Conservation (phyloP, 2,888 invertebrate species). For the Ischnura elegans region DNA sequence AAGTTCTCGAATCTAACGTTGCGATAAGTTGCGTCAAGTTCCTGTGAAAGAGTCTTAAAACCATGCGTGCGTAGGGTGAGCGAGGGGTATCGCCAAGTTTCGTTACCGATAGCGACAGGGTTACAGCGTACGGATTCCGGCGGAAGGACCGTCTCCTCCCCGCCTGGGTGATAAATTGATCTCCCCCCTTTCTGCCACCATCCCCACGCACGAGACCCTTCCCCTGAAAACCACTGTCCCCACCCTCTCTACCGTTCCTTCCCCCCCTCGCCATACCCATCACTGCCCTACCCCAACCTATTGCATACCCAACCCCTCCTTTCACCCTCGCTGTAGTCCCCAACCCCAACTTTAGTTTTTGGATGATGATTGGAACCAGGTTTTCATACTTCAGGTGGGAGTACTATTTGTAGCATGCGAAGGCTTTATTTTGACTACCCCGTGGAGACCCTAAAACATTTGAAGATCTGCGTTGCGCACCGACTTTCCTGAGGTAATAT, state of each 20-base stretch:
- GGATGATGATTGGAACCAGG: too few relatives aligned
- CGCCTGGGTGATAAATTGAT: conserved; percentile 47
- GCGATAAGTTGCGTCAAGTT: too few relatives aligned
- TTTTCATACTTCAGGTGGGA: too few relatives aligned
- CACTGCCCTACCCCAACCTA: conserved; percentile 6
- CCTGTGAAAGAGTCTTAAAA: too few relatives aligned
- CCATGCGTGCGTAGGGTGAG: background rate
- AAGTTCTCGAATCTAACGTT: too few relatives aligned
- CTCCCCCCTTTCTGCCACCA: background rate
- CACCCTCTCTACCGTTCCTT: background rate
- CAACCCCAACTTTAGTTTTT: too few relatives aligned
- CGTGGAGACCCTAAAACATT: too few relatives aligned
- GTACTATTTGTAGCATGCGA: too few relatives aligned
- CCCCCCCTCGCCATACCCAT: background rate
- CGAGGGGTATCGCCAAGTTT: conserved; percentile 18
- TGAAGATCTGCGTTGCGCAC: too few relatives aligned
- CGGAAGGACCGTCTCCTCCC: background rate
- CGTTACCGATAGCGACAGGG: background rate
- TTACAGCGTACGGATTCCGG: conserved; percentile 48
- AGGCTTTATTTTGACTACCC: too few relatives aligned
- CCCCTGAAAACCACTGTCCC: background rate
- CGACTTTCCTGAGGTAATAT: too few relatives aligned
- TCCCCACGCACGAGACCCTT: background rate
- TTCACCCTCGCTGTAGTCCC: background rate
- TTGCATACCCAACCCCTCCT: background rate